Evolutionary conservation across 2,888 invertebrate genomes (phyloP), one percentile per base, ranked within the genome.

Genomic region (Hecatera dysodea): DNA sequence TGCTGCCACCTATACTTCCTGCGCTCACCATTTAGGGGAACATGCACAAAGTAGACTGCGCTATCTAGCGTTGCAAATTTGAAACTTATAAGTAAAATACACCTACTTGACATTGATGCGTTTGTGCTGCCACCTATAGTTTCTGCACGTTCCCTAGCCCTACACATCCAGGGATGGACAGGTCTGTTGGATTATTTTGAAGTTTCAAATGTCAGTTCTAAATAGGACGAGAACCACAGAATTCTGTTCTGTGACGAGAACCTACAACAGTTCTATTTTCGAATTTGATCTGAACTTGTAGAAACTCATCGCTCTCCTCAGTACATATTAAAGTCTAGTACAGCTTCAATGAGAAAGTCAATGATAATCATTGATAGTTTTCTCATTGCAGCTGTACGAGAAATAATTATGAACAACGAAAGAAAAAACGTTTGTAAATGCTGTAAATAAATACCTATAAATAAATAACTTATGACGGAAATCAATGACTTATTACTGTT

Each of bases 391-490:
- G 15, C 17, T 29, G 50, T 19, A 53, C 9, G 3, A 46, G 1
- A 7, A 44, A 39, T 17, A 15, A 22, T 42, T 8, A 29, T 36
- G n/a, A n/a, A n/a, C n/a, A n/a, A n/a, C n/a, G n/a, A n/a, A n/a
- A n/a, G n/a, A n/a, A n/a, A n/a, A 36, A 22, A 24, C 15, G 0
- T 42, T 24, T 73, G 64, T 72, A 72, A 46, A 46, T 62, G 72
- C 46, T 71, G 73, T 71, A 72, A 73, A 72, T 73, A 68, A 6
- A 5, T 6, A 15, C 29, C n/a, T 44, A 24, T 42, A 36, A 44
- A 53, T 70, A 70, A 70, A 70, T 44, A 44, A 71, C 12, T 2
- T 59, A 52, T 27, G 11, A 36, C 27, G 15, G 2, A 15, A 39
- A 27, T 44, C 0, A n/a, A 15, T 3, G 5, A 24, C 0, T 19